phyloP scores from a whole-genome alignment of 2,888 invertebrate genomes.

The Trilocha varians region DNA sequence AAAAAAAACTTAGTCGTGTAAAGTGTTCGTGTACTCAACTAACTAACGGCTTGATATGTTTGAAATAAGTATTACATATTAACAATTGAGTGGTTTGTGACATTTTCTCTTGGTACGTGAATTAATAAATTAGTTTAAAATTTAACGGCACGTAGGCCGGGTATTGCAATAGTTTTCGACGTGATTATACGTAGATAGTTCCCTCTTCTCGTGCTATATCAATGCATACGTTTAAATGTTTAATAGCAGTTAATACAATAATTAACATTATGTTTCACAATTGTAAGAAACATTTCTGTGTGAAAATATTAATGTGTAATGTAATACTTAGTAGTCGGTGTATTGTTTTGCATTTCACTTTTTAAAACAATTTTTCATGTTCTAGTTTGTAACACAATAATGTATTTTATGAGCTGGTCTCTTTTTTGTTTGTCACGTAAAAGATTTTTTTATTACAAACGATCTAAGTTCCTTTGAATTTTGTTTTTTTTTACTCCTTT shows the following conservation, averaged over 20 bases:
- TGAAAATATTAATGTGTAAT: slow-evolving; percentile 13
- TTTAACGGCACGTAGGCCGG: slow-evolving; percentile 39
- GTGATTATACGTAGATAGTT: slow-evolving; percentile 34
- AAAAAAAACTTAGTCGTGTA: slow-evolving; percentile 38
- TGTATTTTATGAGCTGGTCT: slow-evolving; percentile 68
- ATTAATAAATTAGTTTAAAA: slow-evolving; percentile 1
- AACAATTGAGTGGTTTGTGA: slow-evolving; percentile 63
- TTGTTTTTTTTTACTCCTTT: slow-evolving; percentile 25
- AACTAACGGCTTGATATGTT: slow-evolving; percentile 61
- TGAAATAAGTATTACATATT: slow-evolving; percentile 55
- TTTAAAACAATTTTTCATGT: slow-evolving; percentile 29
- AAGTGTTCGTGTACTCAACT: slow-evolving; percentile 58
- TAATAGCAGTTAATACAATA: neutral
- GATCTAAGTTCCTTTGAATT: slow-evolving; percentile 40
- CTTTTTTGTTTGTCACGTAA: slow-evolving; percentile 63
- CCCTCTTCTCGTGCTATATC: slow-evolving; percentile 18
- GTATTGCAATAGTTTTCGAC: slow-evolving; percentile 54
- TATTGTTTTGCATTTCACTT: slow-evolving; percentile 58
- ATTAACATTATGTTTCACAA: neutral
- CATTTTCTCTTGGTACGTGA: slow-evolving; percentile 31
- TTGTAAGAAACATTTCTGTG: neutral
- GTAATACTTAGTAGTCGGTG: slow-evolving; percentile 13
- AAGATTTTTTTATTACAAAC: slow-evolving; percentile 43
- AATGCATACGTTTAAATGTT: slow-evolving; percentile 14
- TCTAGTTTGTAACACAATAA: slow-evolving; percentile 35